Conservation (phyloP, 2,888 invertebrate genomes). For the Phaedon cochleariae region DNA sequence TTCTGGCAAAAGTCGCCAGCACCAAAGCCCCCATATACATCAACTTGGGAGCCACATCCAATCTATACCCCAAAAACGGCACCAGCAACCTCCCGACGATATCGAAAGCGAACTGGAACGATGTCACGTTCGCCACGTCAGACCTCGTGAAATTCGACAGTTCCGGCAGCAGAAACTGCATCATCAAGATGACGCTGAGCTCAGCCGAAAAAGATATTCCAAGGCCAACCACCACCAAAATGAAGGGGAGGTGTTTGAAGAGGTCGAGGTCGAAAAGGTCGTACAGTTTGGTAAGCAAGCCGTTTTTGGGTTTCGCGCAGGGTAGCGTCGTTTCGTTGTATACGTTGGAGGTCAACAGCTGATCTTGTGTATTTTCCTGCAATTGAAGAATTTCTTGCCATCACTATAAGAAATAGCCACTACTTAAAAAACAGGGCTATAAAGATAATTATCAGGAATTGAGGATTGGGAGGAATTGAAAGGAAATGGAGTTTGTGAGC, state of each 20-base stretch:
- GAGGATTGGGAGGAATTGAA: too few species aligned
- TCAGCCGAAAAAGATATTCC: conserved; percentile 63
- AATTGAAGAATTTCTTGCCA: conserved; percentile 14
- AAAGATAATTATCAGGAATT: too few species aligned
- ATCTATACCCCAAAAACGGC: conserved; percentile 56
- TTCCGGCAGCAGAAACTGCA: conserved; percentile 61
- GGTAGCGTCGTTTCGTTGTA: conserved; percentile 54
- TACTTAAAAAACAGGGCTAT: too few species aligned
- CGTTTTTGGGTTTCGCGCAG: conserved; percentile 28
- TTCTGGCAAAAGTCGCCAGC: conserved; percentile 57
- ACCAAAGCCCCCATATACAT: conserved; percentile 58
- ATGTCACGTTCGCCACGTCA: conserved; percentile 58
- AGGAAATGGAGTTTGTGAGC: too few species aligned
- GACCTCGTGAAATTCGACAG: conserved; percentile 54
- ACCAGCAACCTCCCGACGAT: conserved; percentile 59
- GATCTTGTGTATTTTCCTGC: conserved; percentile 34
- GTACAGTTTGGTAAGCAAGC: conserved; percentile 45
- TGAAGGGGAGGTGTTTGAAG: conserved; percentile 53
- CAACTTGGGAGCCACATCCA: conserved; percentile 54
- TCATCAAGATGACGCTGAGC: conserved; percentile 62
- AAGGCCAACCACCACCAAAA: conserved; percentile 56
- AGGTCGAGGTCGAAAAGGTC: conserved; percentile 56
- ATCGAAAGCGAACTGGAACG: conserved; percentile 59
- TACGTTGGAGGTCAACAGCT: conserved; percentile 32
- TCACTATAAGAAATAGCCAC: too few species aligned